phyloP scores from a whole-genome alignment of 2,888 invertebrate genomes.

The Aphrophora alni region DNA sequence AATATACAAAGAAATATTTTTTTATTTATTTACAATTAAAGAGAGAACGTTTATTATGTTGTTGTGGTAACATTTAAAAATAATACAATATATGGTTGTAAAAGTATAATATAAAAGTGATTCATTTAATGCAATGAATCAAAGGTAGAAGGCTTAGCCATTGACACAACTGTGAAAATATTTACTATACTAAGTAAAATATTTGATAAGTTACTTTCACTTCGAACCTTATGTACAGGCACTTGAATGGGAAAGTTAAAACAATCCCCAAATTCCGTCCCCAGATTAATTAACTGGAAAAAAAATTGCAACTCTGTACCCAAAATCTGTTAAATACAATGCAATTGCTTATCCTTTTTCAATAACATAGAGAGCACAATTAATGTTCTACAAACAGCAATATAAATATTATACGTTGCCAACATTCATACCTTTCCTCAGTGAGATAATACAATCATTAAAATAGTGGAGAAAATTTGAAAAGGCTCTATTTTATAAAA shows the following conservation, averaged over 20 bases:
- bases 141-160: background rate
- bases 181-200: background rate
- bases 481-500: no score
- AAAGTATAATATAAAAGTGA: background rate
- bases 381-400: background rate
- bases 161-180: background rate
- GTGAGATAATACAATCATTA: no score
- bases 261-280: background rate
- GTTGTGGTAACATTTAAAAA: background rate
- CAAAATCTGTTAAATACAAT: no score
- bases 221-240: background rate
- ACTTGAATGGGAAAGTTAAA: background rate
- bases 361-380: background rate
- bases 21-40: constrained; percentile 4
- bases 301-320: background rate
- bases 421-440: no score
- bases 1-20: background rate
- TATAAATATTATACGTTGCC: no score
- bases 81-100: background rate
- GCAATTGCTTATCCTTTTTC: no score
- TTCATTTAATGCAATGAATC: background rate
- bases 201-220: background rate
- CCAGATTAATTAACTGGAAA: background rate
- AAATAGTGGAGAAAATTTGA: no score
- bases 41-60: background rate